Evolutionary conservation across 2,888 invertebrate genomes (phyloP).

Genomic region (Cremastobaeus sp.): DNA sequence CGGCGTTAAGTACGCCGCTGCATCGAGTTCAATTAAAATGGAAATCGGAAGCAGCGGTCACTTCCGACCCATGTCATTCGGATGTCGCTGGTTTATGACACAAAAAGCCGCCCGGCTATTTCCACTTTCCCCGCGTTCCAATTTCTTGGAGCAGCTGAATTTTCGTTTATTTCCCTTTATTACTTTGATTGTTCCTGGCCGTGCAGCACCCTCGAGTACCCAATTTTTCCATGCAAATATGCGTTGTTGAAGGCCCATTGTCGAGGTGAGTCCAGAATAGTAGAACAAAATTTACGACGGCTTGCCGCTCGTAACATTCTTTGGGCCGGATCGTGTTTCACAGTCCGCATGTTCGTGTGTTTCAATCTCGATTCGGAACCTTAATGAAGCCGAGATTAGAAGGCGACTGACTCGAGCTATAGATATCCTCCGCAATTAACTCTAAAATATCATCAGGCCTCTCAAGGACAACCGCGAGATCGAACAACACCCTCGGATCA

Average conservation of each 20-base stretch:
- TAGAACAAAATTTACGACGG: too few species aligned
- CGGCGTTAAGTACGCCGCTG: slow-evolving; percentile 77
- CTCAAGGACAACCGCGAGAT: slow-evolving; percentile 63
- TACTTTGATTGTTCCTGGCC: neutral
- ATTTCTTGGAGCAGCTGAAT: slow-evolving; percentile 22
- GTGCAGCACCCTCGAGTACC: neutral
- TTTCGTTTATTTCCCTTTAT: neutral
- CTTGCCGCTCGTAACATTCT: slow-evolving; percentile 25
- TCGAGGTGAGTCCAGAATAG: too few species aligned
- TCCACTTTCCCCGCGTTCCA: slow-evolving; percentile 4
- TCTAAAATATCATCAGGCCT: slow-evolving; percentile 75
- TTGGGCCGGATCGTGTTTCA: slow-evolving; percentile 26
- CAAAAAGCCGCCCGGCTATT: slow-evolving; percentile 12
- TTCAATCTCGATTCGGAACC: slow-evolving; percentile 63
- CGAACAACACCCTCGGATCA: slow-evolving; percentile 57
- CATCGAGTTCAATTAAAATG: slow-evolving; percentile 78
- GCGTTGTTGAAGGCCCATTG: slow-evolving; percentile 15
- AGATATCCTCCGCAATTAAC: slow-evolving; percentile 76
- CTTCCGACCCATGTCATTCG: slow-evolving; percentile 43
- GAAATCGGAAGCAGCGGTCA: slow-evolving; percentile 73
- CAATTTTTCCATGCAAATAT: slow-evolving; percentile 30
- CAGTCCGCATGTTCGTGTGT: slow-evolving; percentile 13
- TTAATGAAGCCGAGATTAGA: slow-evolving; percentile 77
- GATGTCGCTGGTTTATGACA: slow-evolving; percentile 31
- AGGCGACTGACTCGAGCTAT: slow-evolving; percentile 68